Base-by-base conservation (phyloP, 92 coral and sea anemone species). In the Desmophyllum pertusum region DNA sequence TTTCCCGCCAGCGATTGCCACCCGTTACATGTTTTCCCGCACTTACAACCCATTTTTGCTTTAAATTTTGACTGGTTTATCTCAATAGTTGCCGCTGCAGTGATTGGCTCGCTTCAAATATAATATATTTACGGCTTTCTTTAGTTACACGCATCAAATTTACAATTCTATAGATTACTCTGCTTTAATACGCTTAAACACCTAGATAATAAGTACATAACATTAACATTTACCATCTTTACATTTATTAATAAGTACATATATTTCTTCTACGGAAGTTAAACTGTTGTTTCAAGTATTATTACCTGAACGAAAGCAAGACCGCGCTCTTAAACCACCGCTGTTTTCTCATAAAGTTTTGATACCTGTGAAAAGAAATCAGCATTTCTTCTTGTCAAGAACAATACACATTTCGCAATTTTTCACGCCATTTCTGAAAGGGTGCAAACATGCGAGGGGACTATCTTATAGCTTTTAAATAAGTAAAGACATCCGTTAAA, bases 221-320 rank as follows among this genome's bases (percentile, higher is more conserved):
- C n/a, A n/a, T n/a, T n/a, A n/a, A n/a, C n/a, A n/a, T n/a, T n/a
- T n/a, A n/a, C n/a, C n/a, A n/a, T n/a, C n/a, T n/a, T n/a, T n/a
- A n/a, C n/a, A n/a, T n/a, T n/a, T n/a, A n/a, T n/a, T n/a, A n/a
- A n/a, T n/a, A n/a, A n/a, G n/a, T n/a, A n/a, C n/a, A n/a, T n/a
- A n/a, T n/a, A 64, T 3, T 14, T 4, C 21, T 31, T 11, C 7
- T 14, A 29, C 2, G 37, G 6, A 64, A 27, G 8, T 29, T 30
- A n/a, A n/a, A n/a, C n/a, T 18, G 14, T 29, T 23, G 65, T 23
- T 23, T 25, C n/a, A n/a, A 62, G 33, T 27, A 4, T 36, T 5
- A 5, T 35, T 79, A 86, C 89, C 89, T 70, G 73, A 86, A 55
- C 39, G 73, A 72, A 70, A 86, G 80, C 80, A 86, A 66, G 6